A percentile compares a stretch with the other conserved stretches of the same genome.
These are phyloP conservation scores for Tragelaphus eurycerus DNA, from an alignment of 2,797 vertebrate species.

Conservation along the genomic window DNA sequence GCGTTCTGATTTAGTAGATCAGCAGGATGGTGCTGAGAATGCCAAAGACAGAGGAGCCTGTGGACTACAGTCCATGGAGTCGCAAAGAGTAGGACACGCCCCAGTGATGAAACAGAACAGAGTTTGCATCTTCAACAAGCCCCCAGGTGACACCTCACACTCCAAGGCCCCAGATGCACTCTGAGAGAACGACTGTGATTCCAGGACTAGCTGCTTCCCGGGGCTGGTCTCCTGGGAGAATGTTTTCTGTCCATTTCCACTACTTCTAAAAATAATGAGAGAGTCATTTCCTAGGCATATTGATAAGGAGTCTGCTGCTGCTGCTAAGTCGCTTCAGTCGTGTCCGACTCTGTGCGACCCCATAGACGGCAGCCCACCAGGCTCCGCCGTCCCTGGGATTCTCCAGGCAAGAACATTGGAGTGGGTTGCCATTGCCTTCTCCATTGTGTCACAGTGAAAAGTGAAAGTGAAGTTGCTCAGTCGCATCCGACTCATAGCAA, in stretches of 20 bases:
- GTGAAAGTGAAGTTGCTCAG: too few species aligned
- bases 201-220: not conserved
- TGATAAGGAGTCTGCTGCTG: too few species aligned
- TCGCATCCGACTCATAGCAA: too few species aligned
- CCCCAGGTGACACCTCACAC: not conserved
- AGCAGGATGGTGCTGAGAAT: rapidly evolving
- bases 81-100: rapidly evolving
- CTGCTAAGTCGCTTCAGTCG: too few species aligned
- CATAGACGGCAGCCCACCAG: too few species aligned
- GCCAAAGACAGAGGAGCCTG: not conserved
- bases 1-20: not conserved
- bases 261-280: not conserved
- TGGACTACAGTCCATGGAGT: not conserved
- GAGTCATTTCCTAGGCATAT: too few species aligned
- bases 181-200: not conserved
- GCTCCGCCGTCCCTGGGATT: too few species aligned
- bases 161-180: not conserved
- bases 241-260: not conserved
- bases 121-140: not conserved
- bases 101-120: not conserved
- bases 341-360: too few species aligned
- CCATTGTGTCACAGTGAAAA: too few species aligned
- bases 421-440: too few species aligned
- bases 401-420: too few species aligned
- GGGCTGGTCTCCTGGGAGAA: not conserved